These are phyloP conservation scores for Oscheius sp. DNA, from an alignment of 2,888 invertebrate genomes.

Conservation along the genomic window DNA sequence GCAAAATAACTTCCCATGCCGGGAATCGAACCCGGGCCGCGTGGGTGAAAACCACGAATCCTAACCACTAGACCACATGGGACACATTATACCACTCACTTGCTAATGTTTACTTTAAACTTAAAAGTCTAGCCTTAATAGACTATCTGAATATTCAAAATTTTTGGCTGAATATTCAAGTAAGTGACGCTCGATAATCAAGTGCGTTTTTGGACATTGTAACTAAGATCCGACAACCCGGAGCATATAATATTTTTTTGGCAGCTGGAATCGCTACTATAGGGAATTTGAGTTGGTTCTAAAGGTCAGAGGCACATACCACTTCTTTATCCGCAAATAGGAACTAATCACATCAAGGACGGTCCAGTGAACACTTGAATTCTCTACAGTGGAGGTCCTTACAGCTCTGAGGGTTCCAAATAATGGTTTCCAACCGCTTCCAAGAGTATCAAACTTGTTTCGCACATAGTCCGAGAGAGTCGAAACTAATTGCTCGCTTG, in stretches of 20 bases:
- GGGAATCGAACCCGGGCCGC: slow-evolving; percentile 69
- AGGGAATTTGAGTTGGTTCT: no score
- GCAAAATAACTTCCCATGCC: slow-evolving; percentile 55
- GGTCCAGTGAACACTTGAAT: slow-evolving; percentile 68
- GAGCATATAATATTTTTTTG: no score
- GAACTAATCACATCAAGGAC: slow-evolving; percentile 87
- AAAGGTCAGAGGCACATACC: slow-evolving; percentile 78
- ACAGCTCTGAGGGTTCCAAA: slow-evolving; percentile 92
- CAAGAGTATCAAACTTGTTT: slow-evolving; percentile 76
- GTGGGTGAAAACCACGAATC: slow-evolving; percentile 68
- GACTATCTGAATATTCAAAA: no score
- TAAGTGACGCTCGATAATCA: no score
- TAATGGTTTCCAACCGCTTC: slow-evolving; percentile 84
- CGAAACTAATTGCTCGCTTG: slow-evolving; percentile 89
- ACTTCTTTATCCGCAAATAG: slow-evolving; percentile 90
- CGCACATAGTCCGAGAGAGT: slow-evolving; percentile 95
- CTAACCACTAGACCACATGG: slow-evolving; percentile 68
- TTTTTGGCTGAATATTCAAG: no score
- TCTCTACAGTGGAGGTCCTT: slow-evolving; percentile 67
- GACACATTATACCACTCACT: slow-evolving; percentile 28
- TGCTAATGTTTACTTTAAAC: no score
- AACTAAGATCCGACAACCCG: no score
- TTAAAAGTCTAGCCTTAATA: background rate
- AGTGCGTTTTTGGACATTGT: no score
- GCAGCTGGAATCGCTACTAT: no score